Base-by-base conservation (phyloP, 2,888 invertebrate genomes). In the Biston betularia region DNA sequence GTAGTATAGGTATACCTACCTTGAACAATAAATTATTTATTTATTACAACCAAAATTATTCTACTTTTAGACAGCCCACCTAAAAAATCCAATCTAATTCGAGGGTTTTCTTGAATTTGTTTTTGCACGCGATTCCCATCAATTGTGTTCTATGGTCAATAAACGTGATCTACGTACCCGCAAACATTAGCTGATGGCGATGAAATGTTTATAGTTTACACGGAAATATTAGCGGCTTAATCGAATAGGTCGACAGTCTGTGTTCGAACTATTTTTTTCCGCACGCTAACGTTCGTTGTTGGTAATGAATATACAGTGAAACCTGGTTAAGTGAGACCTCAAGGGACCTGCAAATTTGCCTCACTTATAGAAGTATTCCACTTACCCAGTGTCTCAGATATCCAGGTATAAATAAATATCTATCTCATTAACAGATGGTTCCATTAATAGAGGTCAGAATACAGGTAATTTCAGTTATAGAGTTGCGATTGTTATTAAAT, bases 141-240 rank as follows among this genome's bases (percentile, higher is more conserved):
- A 63, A 71, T 74, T 63, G 53, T 12, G 61, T 40, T 46, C 50
- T 44, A 65, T 63, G 40, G 63, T 49, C 63, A 71, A 74, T 75
- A 73, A 72, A 73, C 59, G 61, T 68, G 67, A 75, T 75, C 48
- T 70, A 73, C 61, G 55, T 40, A 8, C 9, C 45, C 14, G 48
- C 24, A 9, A 63, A 55, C 42, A 63, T 63, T 55, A 42, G 48
- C 54, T 40, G 24, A 24, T 53, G 58, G 35, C 57, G 53, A 44
- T 58, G 64, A 64, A 64, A 64, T 48, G 46, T 58, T 64, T 58
- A 64, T 45, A 42, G 54, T 55, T 52, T 53, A 48, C 57, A 57
- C 12, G 42, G 42, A 62, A 33, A 62, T 56, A 49, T 63, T 54
- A 62, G 38, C 11, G 34, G 8, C 11, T 35, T 53, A 35, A 63